Conservation (phyloP, 1,140 invertebrate species). For the Dysdera silvatica region DNA sequence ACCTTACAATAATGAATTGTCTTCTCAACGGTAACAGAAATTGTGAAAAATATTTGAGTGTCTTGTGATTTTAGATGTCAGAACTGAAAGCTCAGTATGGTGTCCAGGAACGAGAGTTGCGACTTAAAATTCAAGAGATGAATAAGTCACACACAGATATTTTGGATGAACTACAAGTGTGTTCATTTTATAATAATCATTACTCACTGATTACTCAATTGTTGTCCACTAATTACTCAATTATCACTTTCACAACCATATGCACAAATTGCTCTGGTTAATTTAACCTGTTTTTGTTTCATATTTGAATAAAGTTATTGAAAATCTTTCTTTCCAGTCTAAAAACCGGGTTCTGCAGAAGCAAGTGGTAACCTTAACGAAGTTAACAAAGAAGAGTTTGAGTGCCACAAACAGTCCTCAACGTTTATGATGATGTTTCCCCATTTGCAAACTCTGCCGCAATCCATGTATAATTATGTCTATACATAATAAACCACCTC, state of each 20-base stretch:
- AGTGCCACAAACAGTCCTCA: constrained; percentile 28
- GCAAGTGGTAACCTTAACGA: constrained; percentile 78
- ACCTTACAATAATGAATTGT: not conserved
- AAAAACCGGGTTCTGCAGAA: constrained; percentile 41
- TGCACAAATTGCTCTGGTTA: not conserved
- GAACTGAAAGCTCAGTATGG: constrained; percentile 87
- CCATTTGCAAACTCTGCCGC: not conserved
- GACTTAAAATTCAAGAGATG: constrained; percentile 70
- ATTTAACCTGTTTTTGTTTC: not conserved
- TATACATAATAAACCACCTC: no score
- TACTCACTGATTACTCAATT: not conserved
- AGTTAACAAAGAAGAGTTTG: constrained; percentile 51
- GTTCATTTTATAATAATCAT: constrained; percentile 44
- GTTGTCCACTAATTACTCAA: not conserved
- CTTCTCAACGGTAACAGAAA: not conserved
- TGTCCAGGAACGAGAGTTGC: constrained; percentile 72
- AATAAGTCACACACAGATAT: constrained; percentile 74
- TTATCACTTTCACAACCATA: not conserved
- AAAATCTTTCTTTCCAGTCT: constrained; percentile 35
- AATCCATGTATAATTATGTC: no score
- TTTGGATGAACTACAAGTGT: constrained; percentile 64
- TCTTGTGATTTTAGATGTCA: no score
- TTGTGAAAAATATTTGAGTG: constrained; percentile 32
- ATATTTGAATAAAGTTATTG: not conserved
- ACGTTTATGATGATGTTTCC: constrained; percentile 9